phyloP scores from a whole-genome alignment of 1,140 invertebrate species.

The Euborellia annulipes region DNA sequence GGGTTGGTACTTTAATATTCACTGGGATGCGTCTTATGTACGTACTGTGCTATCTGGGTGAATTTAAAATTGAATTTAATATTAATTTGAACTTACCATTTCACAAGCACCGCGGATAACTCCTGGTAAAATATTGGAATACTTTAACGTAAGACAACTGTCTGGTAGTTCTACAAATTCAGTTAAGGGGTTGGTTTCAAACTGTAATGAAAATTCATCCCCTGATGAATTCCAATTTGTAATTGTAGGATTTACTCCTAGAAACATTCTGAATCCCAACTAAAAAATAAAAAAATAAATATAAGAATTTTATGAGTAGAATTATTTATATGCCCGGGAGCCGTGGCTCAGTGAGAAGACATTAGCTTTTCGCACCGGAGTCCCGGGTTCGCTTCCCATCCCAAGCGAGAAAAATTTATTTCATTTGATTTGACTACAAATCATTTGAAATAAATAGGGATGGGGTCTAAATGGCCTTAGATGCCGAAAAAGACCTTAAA shows the following conservation, averaged over 20 bases:
- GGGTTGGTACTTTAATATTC: no score
- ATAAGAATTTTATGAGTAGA: constrained; percentile 1
- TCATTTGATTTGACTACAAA: no score
- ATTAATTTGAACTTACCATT: constrained; percentile 69
- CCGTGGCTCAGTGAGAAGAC: no score
- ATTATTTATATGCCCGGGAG: not conserved
- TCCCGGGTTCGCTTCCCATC: no score
- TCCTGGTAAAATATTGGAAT: constrained; percentile 89
- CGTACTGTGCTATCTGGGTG: no score
- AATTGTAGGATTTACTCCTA: constrained; percentile 78
- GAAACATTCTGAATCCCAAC: constrained; percentile 72
- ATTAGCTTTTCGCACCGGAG: no score
- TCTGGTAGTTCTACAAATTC: constrained; percentile 98
- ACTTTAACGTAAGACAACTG: constrained; percentile 66
- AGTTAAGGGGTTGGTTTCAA: constrained; percentile 91
- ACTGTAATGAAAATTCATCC: constrained; percentile 92
- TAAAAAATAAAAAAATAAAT: constrained; percentile 22
- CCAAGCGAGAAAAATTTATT: no score
- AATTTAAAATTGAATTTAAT: no score
- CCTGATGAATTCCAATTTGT: constrained; percentile 85
- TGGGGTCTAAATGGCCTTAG: no score
- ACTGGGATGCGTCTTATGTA: no score
- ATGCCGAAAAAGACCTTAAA: no score
- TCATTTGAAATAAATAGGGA: no score
- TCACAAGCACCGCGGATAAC: constrained; percentile 87